phyloP scores from a whole-genome alignment of 2,888 invertebrate species.

The Loripinus fragilis region DNA sequence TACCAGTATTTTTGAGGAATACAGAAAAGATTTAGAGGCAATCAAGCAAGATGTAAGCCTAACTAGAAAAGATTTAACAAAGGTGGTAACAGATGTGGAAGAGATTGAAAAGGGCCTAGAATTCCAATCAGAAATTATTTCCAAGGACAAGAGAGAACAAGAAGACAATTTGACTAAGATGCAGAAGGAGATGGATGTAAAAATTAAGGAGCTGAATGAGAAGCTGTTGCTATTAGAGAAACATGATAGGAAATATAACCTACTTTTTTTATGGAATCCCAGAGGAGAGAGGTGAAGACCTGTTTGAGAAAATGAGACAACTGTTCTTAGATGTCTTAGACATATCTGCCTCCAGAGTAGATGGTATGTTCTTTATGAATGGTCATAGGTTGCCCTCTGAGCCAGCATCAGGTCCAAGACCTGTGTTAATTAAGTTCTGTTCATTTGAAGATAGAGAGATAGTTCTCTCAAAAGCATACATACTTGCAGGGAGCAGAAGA shows the following conservation, averaged over 20 bases:
- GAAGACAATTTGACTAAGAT: not conserved
- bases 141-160: not conserved
- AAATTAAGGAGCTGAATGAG: not conserved
- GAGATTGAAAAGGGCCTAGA: not conserved
- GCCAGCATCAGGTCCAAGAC: not conserved
- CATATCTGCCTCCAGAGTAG: not conserved
- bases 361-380: not conserved
- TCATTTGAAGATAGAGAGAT: not conserved
- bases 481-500: not conserved
- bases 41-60: too few species aligned
- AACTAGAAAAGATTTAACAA: not conserved
- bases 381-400: not conserved
- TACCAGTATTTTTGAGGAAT: too few species aligned
- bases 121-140: not conserved
- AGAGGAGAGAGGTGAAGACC: not conserved
- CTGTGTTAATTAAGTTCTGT: not conserved
- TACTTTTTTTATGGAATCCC: not conserved
- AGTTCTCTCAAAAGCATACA: not conserved
- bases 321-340: not conserved
- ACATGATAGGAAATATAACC: not conserved
- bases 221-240: not conserved
- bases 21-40: too few species aligned
- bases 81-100: not conserved
- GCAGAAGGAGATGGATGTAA: not conserved
- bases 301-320: not conserved